Conservation (phyloP, 2,113 vertebrate species). For the Lamprotornis superbus region DNA sequence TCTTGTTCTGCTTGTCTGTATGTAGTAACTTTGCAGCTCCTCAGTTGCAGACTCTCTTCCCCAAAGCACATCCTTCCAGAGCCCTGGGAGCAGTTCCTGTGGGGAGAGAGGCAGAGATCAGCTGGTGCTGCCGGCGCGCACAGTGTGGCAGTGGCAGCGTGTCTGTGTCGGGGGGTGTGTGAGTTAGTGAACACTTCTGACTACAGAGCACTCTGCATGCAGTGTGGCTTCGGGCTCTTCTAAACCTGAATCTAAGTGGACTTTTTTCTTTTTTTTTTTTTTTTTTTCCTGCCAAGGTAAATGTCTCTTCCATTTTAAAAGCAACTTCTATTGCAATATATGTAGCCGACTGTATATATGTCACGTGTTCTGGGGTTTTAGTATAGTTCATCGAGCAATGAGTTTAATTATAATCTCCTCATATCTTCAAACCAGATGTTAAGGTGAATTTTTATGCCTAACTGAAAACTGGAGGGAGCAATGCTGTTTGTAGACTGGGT, state of each 20-base stretch:
- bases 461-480: neutral
- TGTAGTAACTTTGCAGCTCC: slow-evolving; percentile 20
- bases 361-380: neutral
- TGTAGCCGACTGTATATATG: neutral
- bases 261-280: neutral
- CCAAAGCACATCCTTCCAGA: neutral
- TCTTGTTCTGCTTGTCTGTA: neutral
- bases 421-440: neutral
- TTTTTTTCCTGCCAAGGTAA: neutral
- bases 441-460: neutral
- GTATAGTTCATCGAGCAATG: neutral
- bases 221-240: neutral
- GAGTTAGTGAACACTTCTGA: neutral
- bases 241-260: neutral
- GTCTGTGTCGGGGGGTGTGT: neutral
- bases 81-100: neutral
- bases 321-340: neutral
- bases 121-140: neutral
- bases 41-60: neutral
- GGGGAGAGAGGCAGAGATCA: neutral
- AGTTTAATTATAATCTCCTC: neutral
- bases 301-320: slow-evolving; percentile 26
- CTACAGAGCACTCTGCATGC: neutral
- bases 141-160: neutral
- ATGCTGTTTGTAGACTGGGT: neutral